A percentile compares a stretch with the other conserved stretches of the same genome.
phyloP scores from a whole-genome alignment of 2,888 invertebrate species.

The Tenthredo mesomela region DNA sequence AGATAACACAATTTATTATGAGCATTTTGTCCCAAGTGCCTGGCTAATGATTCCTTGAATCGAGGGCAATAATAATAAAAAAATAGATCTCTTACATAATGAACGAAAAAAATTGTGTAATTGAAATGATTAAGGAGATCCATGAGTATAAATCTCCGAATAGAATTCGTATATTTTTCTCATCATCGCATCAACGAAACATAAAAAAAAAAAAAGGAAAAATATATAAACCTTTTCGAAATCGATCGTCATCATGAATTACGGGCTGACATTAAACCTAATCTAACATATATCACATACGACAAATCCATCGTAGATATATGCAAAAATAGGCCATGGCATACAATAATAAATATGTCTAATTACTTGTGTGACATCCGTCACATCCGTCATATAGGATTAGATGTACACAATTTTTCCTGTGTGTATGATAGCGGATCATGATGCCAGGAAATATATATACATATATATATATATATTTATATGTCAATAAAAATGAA shows the following conservation, averaged over 20 bases:
- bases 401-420: not conserved
- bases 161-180: not conserved
- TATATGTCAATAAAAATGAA: not conserved
- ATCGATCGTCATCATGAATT: not conserved
- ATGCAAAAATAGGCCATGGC: not conserved
- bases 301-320: not conserved
- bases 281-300: not conserved
- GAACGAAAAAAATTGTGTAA: too few species aligned
- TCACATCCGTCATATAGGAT: not conserved
- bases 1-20: not conserved
- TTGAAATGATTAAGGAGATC: too few species aligned
- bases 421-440: not conserved
- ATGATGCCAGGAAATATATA: not conserved
- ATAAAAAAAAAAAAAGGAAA: not conserved
- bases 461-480: not conserved
- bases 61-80: not conserved
- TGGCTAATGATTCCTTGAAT: not conserved
- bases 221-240: too few species aligned
- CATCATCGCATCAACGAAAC: not conserved
- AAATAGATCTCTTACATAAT: not conserved
- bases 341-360: not conserved
- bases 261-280: not conserved
- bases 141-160: not conserved
- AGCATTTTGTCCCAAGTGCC: not conserved
- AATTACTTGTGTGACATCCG: not conserved